Conservation (phyloP, 2,113 vertebrate genomes). For the Cepphus grylle region DNA sequence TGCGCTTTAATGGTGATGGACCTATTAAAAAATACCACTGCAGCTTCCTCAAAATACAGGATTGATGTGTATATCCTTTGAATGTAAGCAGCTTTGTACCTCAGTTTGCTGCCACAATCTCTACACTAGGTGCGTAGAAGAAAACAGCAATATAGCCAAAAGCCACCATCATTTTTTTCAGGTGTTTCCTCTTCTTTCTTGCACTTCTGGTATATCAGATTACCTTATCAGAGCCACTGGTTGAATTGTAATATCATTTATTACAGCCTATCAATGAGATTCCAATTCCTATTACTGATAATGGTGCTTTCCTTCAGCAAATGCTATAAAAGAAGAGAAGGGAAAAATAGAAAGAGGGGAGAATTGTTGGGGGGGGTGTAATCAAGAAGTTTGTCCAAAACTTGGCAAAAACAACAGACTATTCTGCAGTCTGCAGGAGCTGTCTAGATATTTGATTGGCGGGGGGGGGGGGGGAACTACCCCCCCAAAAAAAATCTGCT, state of each 20-base stretch:
- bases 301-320: not conserved
- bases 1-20: not conserved
- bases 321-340: not conserved
- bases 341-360: not conserved
- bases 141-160: not conserved
- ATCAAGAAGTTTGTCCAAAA: not conserved
- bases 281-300: not conserved
- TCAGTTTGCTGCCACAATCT: not conserved
- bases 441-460: not conserved
- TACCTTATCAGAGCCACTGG: not conserved
- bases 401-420: not conserved
- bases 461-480: too few relatives aligned
- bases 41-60: not conserved
- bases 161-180: slow-evolving; percentile 6
- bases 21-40: not conserved
- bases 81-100: not conserved
- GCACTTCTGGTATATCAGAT: not conserved
- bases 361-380: not conserved
- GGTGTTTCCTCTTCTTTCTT: not conserved
- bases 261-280: slow-evolving; percentile 43
- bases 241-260: slow-evolving; percentile 49
- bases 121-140: not conserved
- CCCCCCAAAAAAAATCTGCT: not conserved
- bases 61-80: not conserved
- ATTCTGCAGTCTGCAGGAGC: not conserved